A percentile compares a stretch with the other conserved stretches of the same genome.
phyloP scores from a whole-genome alignment of 2,797 vertebrate genomes.

The Balearica regulorum region DNA sequence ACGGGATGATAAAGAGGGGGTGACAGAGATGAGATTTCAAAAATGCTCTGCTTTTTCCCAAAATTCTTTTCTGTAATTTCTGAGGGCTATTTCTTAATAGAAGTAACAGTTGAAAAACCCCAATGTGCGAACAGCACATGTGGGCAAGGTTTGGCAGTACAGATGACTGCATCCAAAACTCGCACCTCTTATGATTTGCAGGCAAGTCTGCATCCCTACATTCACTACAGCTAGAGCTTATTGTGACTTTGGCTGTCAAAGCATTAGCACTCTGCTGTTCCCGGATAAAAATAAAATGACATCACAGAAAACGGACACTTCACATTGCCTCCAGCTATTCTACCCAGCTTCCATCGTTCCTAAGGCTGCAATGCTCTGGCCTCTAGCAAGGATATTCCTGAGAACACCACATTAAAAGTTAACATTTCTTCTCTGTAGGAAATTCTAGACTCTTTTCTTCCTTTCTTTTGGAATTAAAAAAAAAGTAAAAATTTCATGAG shows the following conservation, averaged over 20 bases:
- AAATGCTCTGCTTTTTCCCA: background rate
- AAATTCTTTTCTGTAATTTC: background rate
- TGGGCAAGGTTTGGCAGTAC: background rate
- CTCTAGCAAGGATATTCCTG: background rate
- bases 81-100: background rate
- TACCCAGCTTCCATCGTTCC: background rate
- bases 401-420: background rate
- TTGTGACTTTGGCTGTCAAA: background rate
- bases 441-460: background rate
- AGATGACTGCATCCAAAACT: background rate
- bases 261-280: background rate
- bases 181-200: background rate
- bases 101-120: background rate
- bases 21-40: background rate
- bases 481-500: background rate
- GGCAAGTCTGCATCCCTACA: background rate
- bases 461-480: background rate
- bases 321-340: background rate
- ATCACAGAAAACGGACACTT: background rate
- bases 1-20: accelerated
- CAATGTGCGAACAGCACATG: background rate
- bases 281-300: background rate
- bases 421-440: background rate
- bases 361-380: background rate
- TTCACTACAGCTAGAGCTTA: background rate